A percentile compares a stretch with the other conserved stretches of the same genome.
phyloP scores from a whole-genome alignment of 2,888 invertebrate genomes.

The Carpatolechia fugitivella region DNA sequence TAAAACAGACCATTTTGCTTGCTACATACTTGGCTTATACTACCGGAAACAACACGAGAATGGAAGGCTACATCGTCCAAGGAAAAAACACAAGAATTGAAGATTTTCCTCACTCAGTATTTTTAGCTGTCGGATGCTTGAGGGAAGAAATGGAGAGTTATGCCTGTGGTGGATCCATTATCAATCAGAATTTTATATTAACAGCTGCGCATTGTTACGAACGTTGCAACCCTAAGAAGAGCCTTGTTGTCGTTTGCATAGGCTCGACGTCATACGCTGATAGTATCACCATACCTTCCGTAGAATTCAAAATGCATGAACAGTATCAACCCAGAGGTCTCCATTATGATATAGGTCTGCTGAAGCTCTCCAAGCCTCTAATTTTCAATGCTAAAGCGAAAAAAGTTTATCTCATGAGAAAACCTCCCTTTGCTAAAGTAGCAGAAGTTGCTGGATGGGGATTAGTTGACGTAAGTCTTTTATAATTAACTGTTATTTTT shows the following conservation, averaged over 20 bases:
- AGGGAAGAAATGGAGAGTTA: neutral
- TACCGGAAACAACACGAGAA: neutral
- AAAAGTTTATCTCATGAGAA: constrained; percentile 25
- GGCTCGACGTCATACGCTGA: constrained; percentile 12
- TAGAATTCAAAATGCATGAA: constrained; percentile 28
- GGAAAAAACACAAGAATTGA: constrained; percentile 24
- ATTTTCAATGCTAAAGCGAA: constrained; percentile 22
- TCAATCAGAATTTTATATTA: constrained; percentile 27
- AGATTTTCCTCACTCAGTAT: constrained; percentile 26
- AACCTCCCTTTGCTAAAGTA: constrained; percentile 18
- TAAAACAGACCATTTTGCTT: too few species aligned
- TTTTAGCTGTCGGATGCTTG: constrained; percentile 26
- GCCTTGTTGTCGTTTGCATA: constrained; percentile 9
- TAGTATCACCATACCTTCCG: neutral
- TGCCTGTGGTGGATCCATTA: constrained; percentile 32
- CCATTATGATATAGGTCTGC: constrained; percentile 32
- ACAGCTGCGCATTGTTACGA: constrained; percentile 33
- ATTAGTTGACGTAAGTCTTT: constrained; percentile 27
- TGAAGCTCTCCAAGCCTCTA: constrained; percentile 19
- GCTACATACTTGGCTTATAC: too few species aligned
- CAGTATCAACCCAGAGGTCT: constrained; percentile 22
- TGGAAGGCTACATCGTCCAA: constrained; percentile 24
- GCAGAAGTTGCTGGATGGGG: constrained; percentile 37
- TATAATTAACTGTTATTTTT: neutral
- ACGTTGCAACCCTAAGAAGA: constrained; percentile 10